These are phyloP conservation scores for Aquatica leii DNA, from an alignment of 2,888 invertebrate species.

Conservation along the genomic window DNA sequence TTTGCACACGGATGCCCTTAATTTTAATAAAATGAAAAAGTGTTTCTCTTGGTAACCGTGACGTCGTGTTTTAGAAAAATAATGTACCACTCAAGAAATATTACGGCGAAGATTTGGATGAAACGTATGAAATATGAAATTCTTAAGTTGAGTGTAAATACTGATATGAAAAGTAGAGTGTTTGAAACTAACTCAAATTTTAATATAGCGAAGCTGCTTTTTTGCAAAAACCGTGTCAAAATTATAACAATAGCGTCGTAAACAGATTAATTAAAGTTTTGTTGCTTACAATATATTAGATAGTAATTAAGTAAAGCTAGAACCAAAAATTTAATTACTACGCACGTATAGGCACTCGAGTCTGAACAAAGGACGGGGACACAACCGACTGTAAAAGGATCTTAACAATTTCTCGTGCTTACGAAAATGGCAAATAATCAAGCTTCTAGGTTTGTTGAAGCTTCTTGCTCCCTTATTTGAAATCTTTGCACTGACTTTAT, in stretches of 20 bases:
- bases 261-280: too few species aligned
- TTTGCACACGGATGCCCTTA: slow-evolving; percentile 10
- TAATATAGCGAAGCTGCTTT: too few species aligned
- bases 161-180: slow-evolving; percentile 11
- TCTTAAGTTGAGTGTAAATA: slow-evolving; percentile 7
- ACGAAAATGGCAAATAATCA: slow-evolving; percentile 22
- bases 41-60: slow-evolving; percentile 9
- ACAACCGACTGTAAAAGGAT: background rate
- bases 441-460: too few species aligned
- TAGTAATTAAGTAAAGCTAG: too few species aligned
- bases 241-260: too few species aligned
- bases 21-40: slow-evolving; percentile 27
- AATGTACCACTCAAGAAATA: slow-evolving; percentile 16
- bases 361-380: too few species aligned
- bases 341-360: too few species aligned
- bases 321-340: slow-evolving; percentile 10
- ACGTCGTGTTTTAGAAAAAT: too few species aligned
- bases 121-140: slow-evolving; percentile 25
- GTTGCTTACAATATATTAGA: too few species aligned
- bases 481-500: slow-evolving; percentile 13
- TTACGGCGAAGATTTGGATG: slow-evolving; percentile 15
- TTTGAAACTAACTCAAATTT: slow-evolving; percentile 1
- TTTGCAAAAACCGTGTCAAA: too few species aligned
- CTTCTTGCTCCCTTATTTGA: slow-evolving; percentile 15
- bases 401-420: slow-evolving; percentile 14